Base-by-base conservation (phyloP, 2,797 vertebrate genomes). In the Tolypeutes matacus region DNA sequence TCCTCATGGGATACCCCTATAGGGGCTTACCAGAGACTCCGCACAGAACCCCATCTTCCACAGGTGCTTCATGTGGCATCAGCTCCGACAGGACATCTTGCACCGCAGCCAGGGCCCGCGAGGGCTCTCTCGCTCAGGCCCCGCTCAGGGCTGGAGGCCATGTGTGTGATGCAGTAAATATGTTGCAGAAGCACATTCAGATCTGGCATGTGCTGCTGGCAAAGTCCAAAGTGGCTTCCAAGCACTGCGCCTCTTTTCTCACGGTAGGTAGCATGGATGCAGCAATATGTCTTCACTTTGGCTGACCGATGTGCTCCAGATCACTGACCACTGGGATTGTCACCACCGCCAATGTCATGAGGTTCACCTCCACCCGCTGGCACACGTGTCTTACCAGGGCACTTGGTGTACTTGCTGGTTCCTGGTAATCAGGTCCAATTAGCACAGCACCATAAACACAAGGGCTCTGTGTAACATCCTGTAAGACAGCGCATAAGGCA, bases 1-100 rank as follows among this genome's bases (percentile, higher is more conserved):
- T 17, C 39, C 42, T 51, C 20, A 17, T 21, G 15, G 10, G 39
- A 14, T 25, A 46, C 13, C 39, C 49, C 64, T 20, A 11, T 8
- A 23, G 46, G 12, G 56, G 12, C 5, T 25, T 6, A 21, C 53
- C 4, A 4, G 23, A 81, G 75, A 6, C 51, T 12, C 31, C 29
- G 5, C 8, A 0, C 21, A 5, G 76, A 34, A 17, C 1, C 18
- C 0, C 13, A 0, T 49, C 53, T 49, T 18, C 51, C 31, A 25
- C 0, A 0, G n/a, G 56, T 58, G 2, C 60, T 49, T 62, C 72
- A 64, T 8, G 69, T 10, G 15, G 69, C 84, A 8, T 36, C 3
- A 7, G 36, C 36, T 53, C 36, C 9, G 34, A 78, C 34, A 36
- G 56, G 42, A 53, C 29, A 34, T 39, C 72, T 70, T 20, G 39